Evolutionary conservation across 1,140 invertebrate genomes (phyloP).

Genomic region (Diachasma alloeum): DNA sequence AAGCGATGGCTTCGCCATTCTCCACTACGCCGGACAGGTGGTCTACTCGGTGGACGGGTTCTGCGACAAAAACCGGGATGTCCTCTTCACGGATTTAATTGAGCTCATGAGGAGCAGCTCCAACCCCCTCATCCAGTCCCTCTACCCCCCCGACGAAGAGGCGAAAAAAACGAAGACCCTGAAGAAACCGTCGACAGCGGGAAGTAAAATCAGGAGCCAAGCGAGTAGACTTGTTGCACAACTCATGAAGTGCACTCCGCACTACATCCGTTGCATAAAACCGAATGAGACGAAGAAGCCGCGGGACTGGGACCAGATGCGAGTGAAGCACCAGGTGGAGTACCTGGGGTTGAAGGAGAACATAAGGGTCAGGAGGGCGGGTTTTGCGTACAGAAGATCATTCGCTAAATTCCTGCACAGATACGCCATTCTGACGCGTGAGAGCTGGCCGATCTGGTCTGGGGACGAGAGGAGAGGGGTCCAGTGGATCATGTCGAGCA

Average conservation of each 20-base stretch:
- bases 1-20: conserved; percentile 72
- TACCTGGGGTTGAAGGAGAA: conserved; percentile 75
- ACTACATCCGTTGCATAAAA: conserved; percentile 81
- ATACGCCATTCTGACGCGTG: conserved; percentile 75
- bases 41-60: conserved; percentile 77
- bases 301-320: conserved; percentile 74
- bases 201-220: conserved; percentile 79
- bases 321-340: conserved; percentile 72
- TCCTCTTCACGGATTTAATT: conserved; percentile 77
- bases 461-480: conserved; percentile 71
- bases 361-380: conserved; percentile 73
- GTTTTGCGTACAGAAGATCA: conserved; percentile 72
- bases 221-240: conserved; percentile 77
- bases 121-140: conserved; percentile 69
- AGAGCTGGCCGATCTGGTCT: conserved; percentile 75
- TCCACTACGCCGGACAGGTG: conserved; percentile 81
- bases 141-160: conserved; percentile 72
- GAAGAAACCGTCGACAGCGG: conserved; percentile 76
- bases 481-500: conserved; percentile 69
- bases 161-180: conserved; percentile 55
- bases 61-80: conserved; percentile 80
- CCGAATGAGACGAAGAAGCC: conserved; percentile 81
- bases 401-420: conserved; percentile 74
- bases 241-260: conserved; percentile 77
- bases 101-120: conserved; percentile 77